A percentile compares a stretch with the other conserved stretches of the same genome.
phyloP scores from a whole-genome alignment of 2,113 vertebrate genomes.

The Trochalopteron elliotii region DNA sequence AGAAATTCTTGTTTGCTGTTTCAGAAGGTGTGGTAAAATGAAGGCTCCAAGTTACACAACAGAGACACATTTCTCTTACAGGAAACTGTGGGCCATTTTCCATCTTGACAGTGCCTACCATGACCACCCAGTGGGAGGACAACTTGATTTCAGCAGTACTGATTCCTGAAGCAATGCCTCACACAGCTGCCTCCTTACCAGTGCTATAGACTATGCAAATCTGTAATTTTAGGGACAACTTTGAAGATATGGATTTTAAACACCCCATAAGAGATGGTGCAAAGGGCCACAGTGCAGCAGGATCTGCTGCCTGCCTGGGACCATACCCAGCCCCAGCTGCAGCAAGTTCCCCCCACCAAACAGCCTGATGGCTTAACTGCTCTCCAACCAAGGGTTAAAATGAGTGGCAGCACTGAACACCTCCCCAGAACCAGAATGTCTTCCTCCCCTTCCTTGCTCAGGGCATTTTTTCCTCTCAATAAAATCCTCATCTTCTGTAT shows the following conservation, averaged over 20 bases:
- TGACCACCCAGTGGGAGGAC: background rate
- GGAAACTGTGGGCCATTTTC: background rate
- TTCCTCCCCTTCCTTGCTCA: background rate
- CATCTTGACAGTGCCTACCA: background rate
- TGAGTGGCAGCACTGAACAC: background rate
- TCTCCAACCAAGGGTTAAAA: background rate
- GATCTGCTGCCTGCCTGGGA: background rate
- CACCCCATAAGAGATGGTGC: background rate
- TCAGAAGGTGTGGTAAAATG: background rate
- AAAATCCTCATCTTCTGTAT: background rate
- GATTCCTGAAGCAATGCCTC: background rate
- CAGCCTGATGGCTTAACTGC: background rate
- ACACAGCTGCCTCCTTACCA: background rate
- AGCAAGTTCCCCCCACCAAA: background rate
- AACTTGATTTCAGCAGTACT: background rate
- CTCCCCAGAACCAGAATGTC: background rate
- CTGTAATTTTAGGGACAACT: background rate
- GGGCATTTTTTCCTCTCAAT: background rate
- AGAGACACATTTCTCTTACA: background rate
- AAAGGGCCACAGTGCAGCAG: background rate
- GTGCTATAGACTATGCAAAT: rapidly evolving
- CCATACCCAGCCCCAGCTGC: background rate
- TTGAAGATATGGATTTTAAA: background rate
- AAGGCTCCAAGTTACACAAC: background rate
- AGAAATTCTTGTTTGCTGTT: background rate